These are phyloP conservation scores for Nycticryphes semicollaris DNA, from an alignment of 2,113 vertebrate species.

Conservation along the genomic window DNA sequence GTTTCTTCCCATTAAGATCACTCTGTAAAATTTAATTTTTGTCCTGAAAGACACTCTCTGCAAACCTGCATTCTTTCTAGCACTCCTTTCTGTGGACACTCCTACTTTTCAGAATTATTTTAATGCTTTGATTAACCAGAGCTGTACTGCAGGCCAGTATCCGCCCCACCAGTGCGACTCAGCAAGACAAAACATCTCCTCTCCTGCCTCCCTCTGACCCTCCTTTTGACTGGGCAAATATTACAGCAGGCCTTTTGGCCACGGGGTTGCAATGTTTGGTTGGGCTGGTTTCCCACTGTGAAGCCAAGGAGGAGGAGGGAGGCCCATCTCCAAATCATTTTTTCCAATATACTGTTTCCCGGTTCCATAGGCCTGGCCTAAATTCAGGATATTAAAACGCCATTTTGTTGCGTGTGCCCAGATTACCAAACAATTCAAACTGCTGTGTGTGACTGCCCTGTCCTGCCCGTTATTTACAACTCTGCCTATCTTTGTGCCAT, in stretches of 20 bases:
- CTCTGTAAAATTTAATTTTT: background rate
- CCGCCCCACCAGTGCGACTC: background rate
- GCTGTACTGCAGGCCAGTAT: background rate
- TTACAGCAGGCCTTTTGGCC: background rate
- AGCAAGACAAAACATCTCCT: background rate
- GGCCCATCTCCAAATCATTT: background rate
- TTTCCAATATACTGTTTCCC: background rate
- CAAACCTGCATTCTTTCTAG: background rate
- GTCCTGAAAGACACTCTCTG: background rate
- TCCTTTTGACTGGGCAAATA: background rate
- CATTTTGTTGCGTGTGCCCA: background rate
- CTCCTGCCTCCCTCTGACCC: background rate
- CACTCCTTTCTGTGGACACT: background rate
- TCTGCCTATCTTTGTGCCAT: conserved; percentile 5
- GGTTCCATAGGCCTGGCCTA: background rate
- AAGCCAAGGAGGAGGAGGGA: background rate
- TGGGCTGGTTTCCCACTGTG: background rate
- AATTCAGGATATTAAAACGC: background rate
- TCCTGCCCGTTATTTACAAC: background rate
- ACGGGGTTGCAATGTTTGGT: background rate
- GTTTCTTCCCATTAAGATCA: background rate
- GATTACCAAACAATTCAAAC: conserved; percentile 15
- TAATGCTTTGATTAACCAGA: background rate
- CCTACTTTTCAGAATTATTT: background rate
- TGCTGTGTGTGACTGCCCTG: conserved; percentile 13